A percentile compares a stretch with the other conserved stretches of the same genome.
Conservation (phyloP, 1,140 invertebrate genomes). For the Nebria ingens region DNA sequence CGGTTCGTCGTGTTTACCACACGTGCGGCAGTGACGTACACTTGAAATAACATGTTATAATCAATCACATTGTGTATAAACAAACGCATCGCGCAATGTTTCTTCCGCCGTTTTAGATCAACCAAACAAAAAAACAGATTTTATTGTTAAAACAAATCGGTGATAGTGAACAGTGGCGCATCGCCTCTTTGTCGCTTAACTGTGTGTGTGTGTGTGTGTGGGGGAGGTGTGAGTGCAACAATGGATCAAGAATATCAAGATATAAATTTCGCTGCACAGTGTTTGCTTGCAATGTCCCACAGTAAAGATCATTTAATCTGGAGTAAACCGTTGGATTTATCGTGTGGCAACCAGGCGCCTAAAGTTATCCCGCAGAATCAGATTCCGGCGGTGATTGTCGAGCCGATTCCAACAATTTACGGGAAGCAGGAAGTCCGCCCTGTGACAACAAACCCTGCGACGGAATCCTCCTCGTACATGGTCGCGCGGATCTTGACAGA, state of each 20-base stretch:
- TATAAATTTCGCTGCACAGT: conserved; percentile 47
- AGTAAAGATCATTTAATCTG: conserved; percentile 24
- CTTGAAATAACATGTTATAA: not conserved
- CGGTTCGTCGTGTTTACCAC: not conserved
- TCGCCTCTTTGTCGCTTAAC: too few relatives aligned
- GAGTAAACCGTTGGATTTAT: conserved; percentile 28
- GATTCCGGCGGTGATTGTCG: conserved; percentile 22
- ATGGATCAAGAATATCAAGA: conserved; percentile 27
- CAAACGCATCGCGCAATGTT: too few relatives aligned
- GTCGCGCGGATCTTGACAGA: conserved; percentile 50
- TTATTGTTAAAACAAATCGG: too few relatives aligned
- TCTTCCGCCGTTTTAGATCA: too few relatives aligned
- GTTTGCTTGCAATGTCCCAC: conserved; percentile 47
- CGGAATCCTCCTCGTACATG: conserved; percentile 40
- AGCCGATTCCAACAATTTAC: conserved; percentile 20
- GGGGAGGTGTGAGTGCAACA: too few relatives aligned
- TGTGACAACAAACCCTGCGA: conserved; percentile 14
- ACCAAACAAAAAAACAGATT: too few relatives aligned
- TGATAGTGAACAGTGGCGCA: too few relatives aligned
- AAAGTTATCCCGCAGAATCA: conserved; percentile 14
- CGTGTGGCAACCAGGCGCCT: conserved; percentile 13
- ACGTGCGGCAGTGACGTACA: not conserved
- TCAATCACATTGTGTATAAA: too few relatives aligned
- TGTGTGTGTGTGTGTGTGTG: too few relatives aligned
- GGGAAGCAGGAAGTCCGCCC: conserved; percentile 20